phyloP scores from a whole-genome alignment of 1,140 invertebrate genomes.

The Drosophila biarmipes region DNA sequence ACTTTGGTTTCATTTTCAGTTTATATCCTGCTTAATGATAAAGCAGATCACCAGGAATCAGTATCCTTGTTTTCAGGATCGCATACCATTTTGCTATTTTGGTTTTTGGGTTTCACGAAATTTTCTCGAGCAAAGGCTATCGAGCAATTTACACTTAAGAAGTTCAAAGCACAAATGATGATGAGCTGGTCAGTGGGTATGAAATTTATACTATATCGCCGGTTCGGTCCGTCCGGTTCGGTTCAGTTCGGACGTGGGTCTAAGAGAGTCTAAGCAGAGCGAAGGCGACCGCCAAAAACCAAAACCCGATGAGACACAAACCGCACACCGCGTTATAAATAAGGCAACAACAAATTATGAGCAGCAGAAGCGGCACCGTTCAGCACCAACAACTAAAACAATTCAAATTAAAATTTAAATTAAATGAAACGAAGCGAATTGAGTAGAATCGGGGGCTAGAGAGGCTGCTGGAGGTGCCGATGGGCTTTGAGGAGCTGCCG shows the following conservation, averaged over 20 bases:
- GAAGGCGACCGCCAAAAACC: conserved; percentile 70
- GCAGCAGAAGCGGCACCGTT: conserved; percentile 30
- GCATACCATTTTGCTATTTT: conserved; percentile 69
- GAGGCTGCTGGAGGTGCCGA: conserved; percentile 28
- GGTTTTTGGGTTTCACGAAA: conserved; percentile 44
- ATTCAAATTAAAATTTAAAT: conserved; percentile 81
- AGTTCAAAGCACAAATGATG: conserved; percentile 84
- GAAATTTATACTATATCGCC: conserved; percentile 83
- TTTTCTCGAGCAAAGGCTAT: conserved; percentile 71
- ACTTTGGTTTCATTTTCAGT: conserved; percentile 5
- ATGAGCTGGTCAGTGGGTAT: conserved; percentile 77
- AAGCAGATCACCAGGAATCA: conserved; percentile 21
- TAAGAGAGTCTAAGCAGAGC: conserved; percentile 59
- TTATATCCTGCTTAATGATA: conserved; percentile 27
- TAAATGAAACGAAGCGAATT: conserved; percentile 68
- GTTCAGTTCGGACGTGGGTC: conserved; percentile 65
- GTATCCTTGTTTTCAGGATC: conserved; percentile 51
- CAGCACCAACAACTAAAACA: conserved; percentile 51
- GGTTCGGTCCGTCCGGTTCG: conserved; percentile 50
- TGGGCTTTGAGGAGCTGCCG: conserved; percentile 7
- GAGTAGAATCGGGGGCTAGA: conserved; percentile 52
- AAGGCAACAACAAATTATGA: conserved; percentile 56
- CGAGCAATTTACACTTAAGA: conserved; percentile 83
- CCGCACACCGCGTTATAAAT: conserved; percentile 70
- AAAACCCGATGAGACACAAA: conserved; percentile 72